Conservation (phyloP, 2,113 vertebrate genomes). For the Lanius ludovicianus region DNA sequence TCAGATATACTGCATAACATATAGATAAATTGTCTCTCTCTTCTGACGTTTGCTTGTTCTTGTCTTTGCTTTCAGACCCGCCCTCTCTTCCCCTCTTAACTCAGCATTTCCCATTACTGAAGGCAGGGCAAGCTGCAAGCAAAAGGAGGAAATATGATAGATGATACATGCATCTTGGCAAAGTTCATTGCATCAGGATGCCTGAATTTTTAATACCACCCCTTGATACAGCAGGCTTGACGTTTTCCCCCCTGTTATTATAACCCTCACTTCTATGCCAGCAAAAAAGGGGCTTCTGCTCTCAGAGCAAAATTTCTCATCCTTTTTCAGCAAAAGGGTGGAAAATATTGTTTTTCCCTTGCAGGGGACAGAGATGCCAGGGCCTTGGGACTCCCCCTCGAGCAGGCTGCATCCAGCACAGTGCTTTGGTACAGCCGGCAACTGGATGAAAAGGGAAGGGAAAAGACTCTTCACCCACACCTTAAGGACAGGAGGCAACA, state of each 20-base stretch:
- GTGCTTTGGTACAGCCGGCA: background rate
- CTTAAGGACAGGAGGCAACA: background rate
- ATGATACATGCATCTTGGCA: background rate
- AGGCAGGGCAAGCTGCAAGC: background rate
- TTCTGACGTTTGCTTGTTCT: rapidly evolving
- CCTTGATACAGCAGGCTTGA: background rate
- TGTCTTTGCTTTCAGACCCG: background rate
- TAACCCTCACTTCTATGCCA: constrained; percentile 3
- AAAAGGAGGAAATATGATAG: background rate
- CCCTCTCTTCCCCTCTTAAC: background rate
- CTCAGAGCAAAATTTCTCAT: background rate
- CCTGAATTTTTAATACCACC: constrained; percentile 12
- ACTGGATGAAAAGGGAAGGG: background rate
- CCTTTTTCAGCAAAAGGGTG: background rate
- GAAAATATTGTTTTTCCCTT: background rate
- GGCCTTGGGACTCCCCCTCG: rapidly evolving
- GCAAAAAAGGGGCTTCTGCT: background rate
- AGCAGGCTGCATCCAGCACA: background rate
- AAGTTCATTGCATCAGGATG: constrained; percentile 17
- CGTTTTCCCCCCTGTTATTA: background rate
- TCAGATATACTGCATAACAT: background rate
- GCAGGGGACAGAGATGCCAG: background rate
- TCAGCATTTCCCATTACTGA: background rate
- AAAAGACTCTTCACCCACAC: background rate
- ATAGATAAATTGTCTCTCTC: background rate